phyloP scores from a whole-genome alignment of 2,888 invertebrate species.

The Cephus runcator region DNA sequence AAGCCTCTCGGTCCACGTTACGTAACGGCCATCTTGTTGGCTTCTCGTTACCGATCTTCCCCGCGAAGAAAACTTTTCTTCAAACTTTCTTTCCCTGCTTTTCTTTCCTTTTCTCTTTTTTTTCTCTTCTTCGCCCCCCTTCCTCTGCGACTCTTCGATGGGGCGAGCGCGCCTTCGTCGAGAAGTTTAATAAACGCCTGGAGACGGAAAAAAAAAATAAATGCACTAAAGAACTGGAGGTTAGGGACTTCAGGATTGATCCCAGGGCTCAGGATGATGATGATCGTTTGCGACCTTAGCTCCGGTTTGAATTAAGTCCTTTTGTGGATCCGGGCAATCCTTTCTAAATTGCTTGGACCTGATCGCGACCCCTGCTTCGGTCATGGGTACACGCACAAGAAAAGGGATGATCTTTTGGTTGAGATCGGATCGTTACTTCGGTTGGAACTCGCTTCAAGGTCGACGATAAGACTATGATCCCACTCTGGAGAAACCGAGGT shows the following conservation, averaged over 20 bases:
- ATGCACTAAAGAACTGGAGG: not conserved
- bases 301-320: not conserved
- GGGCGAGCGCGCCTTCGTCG: slow-evolving; percentile 8
- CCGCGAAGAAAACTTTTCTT: not conserved
- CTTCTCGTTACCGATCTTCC: not conserved
- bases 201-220: not conserved
- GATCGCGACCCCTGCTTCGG: not conserved
- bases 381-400: not conserved
- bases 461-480: not conserved
- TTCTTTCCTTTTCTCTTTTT: not conserved
- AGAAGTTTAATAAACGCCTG: slow-evolving; percentile 24
- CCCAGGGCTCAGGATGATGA: not conserved
- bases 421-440: not conserved
- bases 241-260: not conserved
- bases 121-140: not conserved
- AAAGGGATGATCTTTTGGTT: not conserved
- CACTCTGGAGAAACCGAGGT: not conserved
- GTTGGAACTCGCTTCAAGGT: not conserved
- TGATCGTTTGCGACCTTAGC: not conserved
- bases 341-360: not conserved
- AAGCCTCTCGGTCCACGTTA: not conserved
- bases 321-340: not conserved
- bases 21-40: not conserved
- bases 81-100: not conserved
- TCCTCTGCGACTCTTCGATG: not conserved